Percentiles rank a stretch among this genome's conserved stretches.
These are phyloP conservation scores for Xiphorhynchus erythropygius DNA, from an alignment of 2,797 vertebrate genomes.

Conservation along the genomic window DNA sequence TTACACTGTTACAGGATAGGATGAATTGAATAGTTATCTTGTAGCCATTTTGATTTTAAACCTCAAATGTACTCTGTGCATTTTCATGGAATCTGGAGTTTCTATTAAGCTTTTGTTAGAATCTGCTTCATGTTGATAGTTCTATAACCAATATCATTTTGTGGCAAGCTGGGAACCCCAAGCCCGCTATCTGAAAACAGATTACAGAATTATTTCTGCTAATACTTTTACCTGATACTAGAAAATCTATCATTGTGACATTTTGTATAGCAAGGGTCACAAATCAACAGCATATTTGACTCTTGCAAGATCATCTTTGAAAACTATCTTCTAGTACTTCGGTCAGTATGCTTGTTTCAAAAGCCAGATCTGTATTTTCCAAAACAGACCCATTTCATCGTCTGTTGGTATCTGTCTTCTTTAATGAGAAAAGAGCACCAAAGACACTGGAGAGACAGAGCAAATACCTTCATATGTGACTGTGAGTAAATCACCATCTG, in stretches of 20 bases:
- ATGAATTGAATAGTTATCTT: not conserved
- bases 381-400: not conserved
- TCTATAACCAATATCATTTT: not conserved
- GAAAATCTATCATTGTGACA: not conserved
- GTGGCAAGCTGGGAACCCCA: not conserved
- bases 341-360: not conserved
- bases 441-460: slow-evolving; percentile 20
- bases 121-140: not conserved
- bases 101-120: not conserved
- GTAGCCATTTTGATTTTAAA: not conserved
- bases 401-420: slow-evolving; percentile 39
- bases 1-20: not conserved
- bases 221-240: not conserved
- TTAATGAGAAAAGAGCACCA: slow-evolving; percentile 31
- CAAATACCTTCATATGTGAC: slow-evolving; percentile 17
- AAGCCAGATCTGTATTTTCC: not conserved
- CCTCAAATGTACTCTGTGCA: not conserved
- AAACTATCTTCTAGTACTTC: not conserved
- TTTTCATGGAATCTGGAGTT: not conserved
- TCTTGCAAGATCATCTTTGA: not conserved
- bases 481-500: slow-evolving; percentile 48
- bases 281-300: not conserved
- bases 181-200: not conserved
- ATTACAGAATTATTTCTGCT: not conserved
- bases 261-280: not conserved